These are phyloP conservation scores for Drosophila sproati DNA, from an alignment of 1,140 invertebrate species.

Conservation along the genomic window DNA sequence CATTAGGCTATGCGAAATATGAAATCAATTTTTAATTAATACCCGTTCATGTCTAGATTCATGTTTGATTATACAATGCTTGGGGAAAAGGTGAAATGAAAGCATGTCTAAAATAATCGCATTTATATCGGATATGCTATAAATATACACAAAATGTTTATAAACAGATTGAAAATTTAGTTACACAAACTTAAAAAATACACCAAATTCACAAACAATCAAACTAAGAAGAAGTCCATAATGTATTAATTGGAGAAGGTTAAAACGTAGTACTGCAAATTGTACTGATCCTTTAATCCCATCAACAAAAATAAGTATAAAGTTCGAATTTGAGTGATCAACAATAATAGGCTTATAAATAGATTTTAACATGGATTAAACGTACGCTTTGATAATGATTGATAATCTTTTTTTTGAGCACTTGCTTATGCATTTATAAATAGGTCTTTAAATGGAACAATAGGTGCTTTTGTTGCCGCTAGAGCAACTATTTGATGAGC, in stretches of 20 bases:
- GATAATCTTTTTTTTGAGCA: slow-evolving; percentile 37
- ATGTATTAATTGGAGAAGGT: background rate
- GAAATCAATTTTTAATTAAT: slow-evolving; percentile 48
- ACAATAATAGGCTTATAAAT: slow-evolving; percentile 17
- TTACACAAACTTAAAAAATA: no score
- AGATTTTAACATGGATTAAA: slow-evolving; percentile 36
- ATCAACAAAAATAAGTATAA: background rate
- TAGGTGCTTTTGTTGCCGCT: background rate
- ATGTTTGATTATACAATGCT: background rate
- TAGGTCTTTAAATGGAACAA: background rate
- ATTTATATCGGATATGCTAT: background rate
- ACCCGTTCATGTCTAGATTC: slow-evolving; percentile 29
- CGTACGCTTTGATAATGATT: slow-evolving; percentile 28
- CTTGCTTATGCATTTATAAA: slow-evolving; percentile 23
- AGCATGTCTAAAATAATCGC: background rate
- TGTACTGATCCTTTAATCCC: slow-evolving; percentile 17
- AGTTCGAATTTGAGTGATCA: slow-evolving; percentile 9
- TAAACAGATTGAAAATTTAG: no score
- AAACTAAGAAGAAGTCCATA: no score
- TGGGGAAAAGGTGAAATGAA: slow-evolving; percentile 7
- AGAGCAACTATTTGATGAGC: slow-evolving; percentile 10
- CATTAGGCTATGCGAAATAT: slow-evolving; percentile 7
- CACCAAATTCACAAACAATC: no score
- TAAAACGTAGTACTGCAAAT: background rate
- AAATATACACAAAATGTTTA: background rate